Conservation (phyloP, 2,113 vertebrate genomes). For the Camelus bactrianus region DNA sequence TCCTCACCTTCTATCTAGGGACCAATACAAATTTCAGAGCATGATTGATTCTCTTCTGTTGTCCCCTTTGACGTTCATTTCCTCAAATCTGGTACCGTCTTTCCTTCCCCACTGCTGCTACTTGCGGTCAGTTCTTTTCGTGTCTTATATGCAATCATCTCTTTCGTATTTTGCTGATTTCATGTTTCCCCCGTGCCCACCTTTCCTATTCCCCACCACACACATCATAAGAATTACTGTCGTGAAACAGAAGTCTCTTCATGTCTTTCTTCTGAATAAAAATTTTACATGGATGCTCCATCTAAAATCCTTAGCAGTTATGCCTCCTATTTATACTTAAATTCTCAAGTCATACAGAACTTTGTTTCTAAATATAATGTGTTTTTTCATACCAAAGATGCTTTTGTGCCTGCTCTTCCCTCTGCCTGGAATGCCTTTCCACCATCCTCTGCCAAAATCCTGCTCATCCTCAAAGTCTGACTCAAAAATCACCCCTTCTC, state of each 20-base stretch:
- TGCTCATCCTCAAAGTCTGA: neutral
- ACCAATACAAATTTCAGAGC: neutral
- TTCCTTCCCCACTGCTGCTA: neutral
- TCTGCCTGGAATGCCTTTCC: neutral
- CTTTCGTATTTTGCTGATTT: neutral
- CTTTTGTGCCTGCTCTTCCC: neutral
- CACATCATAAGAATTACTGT: neutral
- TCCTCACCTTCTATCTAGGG: neutral
- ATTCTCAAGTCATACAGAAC: neutral
- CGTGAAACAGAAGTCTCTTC: slow-evolving; percentile 34
- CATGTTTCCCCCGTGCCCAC: neutral
- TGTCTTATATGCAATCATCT: slow-evolving; percentile 7
- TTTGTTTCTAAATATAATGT: neutral
- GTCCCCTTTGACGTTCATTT: neutral
- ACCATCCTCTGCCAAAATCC: neutral
- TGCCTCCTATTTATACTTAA: neutral
- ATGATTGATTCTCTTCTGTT: neutral
- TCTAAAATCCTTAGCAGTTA: neutral
- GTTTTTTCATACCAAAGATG: slow-evolving; percentile 2
- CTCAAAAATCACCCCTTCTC: slow-evolving; percentile 16
- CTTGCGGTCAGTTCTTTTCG: neutral
- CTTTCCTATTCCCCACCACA: neutral
- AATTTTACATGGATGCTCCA: neutral
- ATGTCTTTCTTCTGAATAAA: slow-evolving; percentile 30
- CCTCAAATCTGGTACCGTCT: neutral